Evolutionary conservation across 1,140 invertebrate species (phyloP), one percentile per base, ranked within the genome.

Genomic region (Ruditapes philippinarum): DNA sequence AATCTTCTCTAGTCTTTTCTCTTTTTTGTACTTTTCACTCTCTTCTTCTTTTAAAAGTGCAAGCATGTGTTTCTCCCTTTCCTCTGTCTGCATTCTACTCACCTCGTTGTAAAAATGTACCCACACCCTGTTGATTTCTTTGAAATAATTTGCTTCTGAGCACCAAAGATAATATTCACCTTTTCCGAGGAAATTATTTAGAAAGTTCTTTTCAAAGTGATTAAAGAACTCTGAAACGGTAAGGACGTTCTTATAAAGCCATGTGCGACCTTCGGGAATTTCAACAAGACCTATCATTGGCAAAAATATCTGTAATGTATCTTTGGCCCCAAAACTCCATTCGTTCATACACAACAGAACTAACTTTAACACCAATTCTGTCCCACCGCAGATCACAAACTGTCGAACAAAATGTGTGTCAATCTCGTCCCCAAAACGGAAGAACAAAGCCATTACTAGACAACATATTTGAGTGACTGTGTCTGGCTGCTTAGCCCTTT

Each of bases 341-440:
- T 73, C 70, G 17, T 38, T 42, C 49, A n/a, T 80, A 70, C 78
- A 84, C 65, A 60, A 84, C 57, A 90, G 81, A 25, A 92, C 84
- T 2, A 81, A 51, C 5, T 87, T 81, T n/a, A 93, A 57, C 9
- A 91, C 62, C 9, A 89, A 45, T 3, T 92, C 91, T 19, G 90
- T 90, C 4, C 91, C 92, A 22, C 82, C 81, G 4, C 60, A 33
- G 3, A 42, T 1, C 22, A 91, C 68, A 73, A 92, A 93, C 85
- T 93, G 91, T 33, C 78, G 45, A 25, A 91, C 87, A 60, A 92
- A 91, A n/a, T 76, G 76, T 25, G 74, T 86, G 42, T 93, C 91
- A 0, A 90, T 57, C 28, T 82, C 70, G 36, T 70, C 40, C 49
- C 88, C 74, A 70, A 89, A 90, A 54, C 85, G 90, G 76, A 88